Percentiles rank a stretch among this genome's conserved stretches.
Conservation (phyloP, 2,113 vertebrate genomes). For the Recurvirostra avosetta region DNA sequence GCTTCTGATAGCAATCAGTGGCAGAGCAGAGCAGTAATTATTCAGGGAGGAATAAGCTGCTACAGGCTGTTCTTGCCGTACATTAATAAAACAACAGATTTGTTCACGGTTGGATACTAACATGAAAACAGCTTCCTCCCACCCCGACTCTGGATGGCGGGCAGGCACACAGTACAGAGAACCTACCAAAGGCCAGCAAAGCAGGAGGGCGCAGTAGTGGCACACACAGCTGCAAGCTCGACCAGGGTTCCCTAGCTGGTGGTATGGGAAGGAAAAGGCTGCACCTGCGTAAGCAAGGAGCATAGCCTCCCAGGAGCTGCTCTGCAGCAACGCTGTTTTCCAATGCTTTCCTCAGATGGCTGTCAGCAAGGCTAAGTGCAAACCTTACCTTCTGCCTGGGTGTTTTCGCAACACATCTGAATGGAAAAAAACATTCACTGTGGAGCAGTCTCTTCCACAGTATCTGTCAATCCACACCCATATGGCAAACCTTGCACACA, state of each 20-base stretch:
- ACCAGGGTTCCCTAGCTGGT: not conserved
- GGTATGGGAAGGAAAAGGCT: not conserved
- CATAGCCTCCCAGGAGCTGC: not conserved
- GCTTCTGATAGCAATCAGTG: not conserved
- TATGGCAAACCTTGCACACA: not conserved
- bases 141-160: fast-evolving
- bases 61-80: not conserved
- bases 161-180: fast-evolving
- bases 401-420: not conserved
- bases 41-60: not conserved
- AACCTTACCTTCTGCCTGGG: not conserved
- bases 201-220: not conserved
- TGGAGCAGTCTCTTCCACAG: not conserved
- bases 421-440: not conserved
- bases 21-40: not conserved
- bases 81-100: constrained; percentile 3
- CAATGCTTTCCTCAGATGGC: not conserved
- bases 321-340: not conserved
- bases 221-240: fast-evolving
- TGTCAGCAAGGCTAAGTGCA: not conserved
- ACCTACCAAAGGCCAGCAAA: not conserved
- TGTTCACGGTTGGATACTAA: not conserved
- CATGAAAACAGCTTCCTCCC: not conserved
- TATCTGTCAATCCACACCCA: not conserved
- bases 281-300: not conserved